Conservation (phyloP, 2,113 vertebrate genomes). For the Tachysurus fulvidraco region DNA sequence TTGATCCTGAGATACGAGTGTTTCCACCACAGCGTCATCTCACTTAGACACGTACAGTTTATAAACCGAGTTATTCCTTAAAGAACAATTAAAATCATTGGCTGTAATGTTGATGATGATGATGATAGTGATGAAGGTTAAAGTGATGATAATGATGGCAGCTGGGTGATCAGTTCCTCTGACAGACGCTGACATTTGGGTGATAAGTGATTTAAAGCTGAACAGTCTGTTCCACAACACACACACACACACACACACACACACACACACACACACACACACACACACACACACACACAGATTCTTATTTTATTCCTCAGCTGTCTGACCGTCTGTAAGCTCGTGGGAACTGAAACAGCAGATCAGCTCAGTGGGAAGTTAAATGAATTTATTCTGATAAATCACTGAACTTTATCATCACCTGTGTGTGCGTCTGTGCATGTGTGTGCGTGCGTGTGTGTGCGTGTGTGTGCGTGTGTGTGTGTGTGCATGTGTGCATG, state of each 20-base stretch:
- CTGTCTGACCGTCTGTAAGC: not conserved
- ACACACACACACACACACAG: not conserved
- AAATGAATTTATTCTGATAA: not conserved
- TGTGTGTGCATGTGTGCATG: not conserved
- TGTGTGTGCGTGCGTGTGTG: not conserved
- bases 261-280: not conserved
- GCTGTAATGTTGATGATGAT: not conserved
- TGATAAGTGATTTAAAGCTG: slow-evolving; percentile 1
- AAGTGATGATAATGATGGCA: slow-evolving; percentile 20
- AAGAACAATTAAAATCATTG: not conserved
- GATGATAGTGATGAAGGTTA: not conserved
- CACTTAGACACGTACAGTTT: not conserved
- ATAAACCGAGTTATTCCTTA: not conserved
- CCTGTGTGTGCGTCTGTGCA: not conserved
- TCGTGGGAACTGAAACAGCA: not conserved
- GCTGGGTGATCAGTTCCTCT: not conserved
- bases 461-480: not conserved
- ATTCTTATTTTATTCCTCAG: not conserved
- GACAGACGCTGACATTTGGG: slow-evolving; percentile 42
- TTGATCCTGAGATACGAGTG: no score
- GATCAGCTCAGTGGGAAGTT: not conserved
- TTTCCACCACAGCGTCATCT: no score
- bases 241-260: not conserved
- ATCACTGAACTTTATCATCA: not conserved
- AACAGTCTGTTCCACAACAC: not conserved